Conservation (phyloP, 2,888 invertebrate genomes). For the Ochropleura leucogaster region DNA sequence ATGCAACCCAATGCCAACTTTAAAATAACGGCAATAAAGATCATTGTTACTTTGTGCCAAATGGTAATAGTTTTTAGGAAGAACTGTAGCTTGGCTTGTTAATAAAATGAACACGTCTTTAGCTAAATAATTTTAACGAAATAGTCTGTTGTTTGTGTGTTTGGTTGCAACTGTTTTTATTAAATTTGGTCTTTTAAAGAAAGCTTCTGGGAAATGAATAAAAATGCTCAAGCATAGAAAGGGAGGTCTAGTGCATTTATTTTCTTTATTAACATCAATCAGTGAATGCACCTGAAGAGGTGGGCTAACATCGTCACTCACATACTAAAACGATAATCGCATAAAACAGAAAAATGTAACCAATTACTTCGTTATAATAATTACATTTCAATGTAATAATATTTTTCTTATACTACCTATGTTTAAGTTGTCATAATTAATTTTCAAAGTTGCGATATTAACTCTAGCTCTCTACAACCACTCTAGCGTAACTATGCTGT, state of each 20-base stretch:
- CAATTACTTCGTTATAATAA: no score
- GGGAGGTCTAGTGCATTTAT: neutral
- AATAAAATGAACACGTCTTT: conserved; percentile 5
- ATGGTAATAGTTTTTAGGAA: no score
- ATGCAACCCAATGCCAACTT: no score
- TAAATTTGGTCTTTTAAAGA: neutral
- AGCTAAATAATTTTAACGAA: neutral
- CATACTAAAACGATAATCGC: no score
- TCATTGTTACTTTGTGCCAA: neutral
- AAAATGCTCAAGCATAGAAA: neutral
- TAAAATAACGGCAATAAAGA: neutral
- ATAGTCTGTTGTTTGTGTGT: neutral
- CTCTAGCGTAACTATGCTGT: no score
- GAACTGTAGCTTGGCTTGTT: conserved; percentile 22
- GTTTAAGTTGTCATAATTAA: no score
- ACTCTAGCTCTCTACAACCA: no score
- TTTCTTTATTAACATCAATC: neutral
- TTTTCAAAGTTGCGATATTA: no score
- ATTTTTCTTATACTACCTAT: no score
- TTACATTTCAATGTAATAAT: no score
- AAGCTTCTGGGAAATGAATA: neutral
- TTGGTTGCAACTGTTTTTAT: neutral
- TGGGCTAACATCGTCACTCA: neutral
- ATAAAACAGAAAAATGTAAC: no score
- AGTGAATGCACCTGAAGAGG: neutral